Evolutionary conservation across 2,113 vertebrate species (phyloP).

Genomic region (Aramus guarauna): DNA sequence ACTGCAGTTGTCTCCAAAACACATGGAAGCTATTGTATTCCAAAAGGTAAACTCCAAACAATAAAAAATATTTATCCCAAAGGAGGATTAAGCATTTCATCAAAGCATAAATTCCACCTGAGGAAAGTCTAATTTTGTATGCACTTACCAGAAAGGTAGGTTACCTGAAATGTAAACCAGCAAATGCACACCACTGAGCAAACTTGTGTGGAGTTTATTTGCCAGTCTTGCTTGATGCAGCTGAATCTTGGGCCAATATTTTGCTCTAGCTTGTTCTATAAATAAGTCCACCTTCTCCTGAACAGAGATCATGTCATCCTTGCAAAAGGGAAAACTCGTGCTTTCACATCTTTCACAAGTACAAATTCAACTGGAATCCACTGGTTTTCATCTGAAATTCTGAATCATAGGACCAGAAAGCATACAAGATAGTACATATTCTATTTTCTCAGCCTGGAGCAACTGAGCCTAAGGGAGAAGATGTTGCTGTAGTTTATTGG

Average conservation of each 20-base stretch:
- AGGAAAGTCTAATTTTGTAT: constrained; percentile 42
- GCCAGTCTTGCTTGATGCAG: background rate
- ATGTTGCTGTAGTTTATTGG: background rate
- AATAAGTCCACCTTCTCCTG: background rate
- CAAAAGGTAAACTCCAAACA: background rate
- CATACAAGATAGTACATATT: background rate
- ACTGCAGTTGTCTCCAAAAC: background rate
- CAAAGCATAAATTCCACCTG: background rate
- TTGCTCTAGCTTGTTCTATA: background rate
- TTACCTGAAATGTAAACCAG: constrained; percentile 28
- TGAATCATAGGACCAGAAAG: background rate
- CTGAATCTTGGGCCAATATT: background rate
- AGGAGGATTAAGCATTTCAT: constrained; percentile 39
- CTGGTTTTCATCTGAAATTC: background rate
- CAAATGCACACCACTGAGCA: background rate
- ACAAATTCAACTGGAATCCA: background rate
- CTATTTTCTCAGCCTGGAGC: background rate
- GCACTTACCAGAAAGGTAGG: background rate
- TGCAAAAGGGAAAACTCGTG: background rate
- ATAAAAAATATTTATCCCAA: constrained; percentile 47
- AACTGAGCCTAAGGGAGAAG: background rate
- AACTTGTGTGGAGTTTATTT: background rate
- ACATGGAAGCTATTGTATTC: background rate
- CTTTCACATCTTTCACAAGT: background rate
- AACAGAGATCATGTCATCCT: background rate